Evolutionary conservation across 2,797 vertebrate species (phyloP), one percentile per base, ranked within the genome.

Genomic region (Borostomias antarcticus): DNA sequence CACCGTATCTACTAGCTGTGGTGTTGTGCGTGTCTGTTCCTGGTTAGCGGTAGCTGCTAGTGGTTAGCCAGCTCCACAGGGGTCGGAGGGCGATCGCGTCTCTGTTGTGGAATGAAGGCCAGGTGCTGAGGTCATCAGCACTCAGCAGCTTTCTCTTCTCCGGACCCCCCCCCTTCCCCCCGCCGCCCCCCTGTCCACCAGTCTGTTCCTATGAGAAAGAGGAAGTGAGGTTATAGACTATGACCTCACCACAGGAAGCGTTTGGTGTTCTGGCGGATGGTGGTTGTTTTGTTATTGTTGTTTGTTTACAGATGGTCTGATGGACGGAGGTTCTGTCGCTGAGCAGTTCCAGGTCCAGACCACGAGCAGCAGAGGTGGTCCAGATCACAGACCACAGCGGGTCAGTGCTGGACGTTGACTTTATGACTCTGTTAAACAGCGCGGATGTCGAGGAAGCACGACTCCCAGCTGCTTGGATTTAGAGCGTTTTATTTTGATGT

Each of bases 401-500:
- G n/a, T n/a, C n/a, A n/a, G n/a, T n/a, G n/a, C n/a, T n/a, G n/a
- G n/a, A n/a, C n/a, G n/a, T n/a, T 62, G 45, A 80, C 79, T 50
- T 2, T 50, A 10, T 50, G 2, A 15, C 11, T 48, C 11, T 50
- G 47, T 50, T 17, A 19, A 19, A 19, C 17, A 19, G 21, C 21
- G 48, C 21, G 15, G 15, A 43, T 17, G n/a, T 17, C n/a, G 13
- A 43, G 40, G 64, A 58, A 13, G 15, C 4, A 9, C 2, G 21
- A 50, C 21, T 48, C 62, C n/a, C 23, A 61, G 19, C 2, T 3
- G 8, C 53, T 56, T 70, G 66, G 72, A 80, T 80, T 89, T 72
- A 77, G 73, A 81, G 81, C 77, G 82, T 80, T 86, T 82, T 77
- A 83, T 81, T 91, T 92, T 93, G 91, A 85, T 88, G 90, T 92